phyloP scores from a whole-genome alignment of 2,797 vertebrate genomes.

The Mareca penelope region DNA sequence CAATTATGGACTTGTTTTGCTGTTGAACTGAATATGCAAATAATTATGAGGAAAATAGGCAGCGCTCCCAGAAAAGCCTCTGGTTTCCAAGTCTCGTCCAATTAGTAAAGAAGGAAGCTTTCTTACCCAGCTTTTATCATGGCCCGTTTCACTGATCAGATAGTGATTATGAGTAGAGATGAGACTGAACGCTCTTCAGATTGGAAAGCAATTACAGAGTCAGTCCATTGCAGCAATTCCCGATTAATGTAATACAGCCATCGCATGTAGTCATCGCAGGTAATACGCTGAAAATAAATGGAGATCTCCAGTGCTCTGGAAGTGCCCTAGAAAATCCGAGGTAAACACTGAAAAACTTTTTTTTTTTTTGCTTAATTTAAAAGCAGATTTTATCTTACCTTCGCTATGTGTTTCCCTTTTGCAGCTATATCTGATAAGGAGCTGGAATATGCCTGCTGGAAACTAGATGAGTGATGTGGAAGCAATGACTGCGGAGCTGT shows the following conservation, averaged over 20 bases:
- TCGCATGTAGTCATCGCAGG: background rate
- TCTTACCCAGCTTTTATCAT: slow-evolving; percentile 21
- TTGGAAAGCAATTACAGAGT: background rate
- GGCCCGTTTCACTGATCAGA: slow-evolving; percentile 38
- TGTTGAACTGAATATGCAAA: slow-evolving; percentile 54
- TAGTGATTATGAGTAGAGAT: background rate
- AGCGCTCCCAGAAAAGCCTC: slow-evolving; percentile 46
- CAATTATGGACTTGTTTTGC: slow-evolving; percentile 52
- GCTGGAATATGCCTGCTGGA: background rate
- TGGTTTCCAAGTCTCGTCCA: slow-evolving; percentile 42
- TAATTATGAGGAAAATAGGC: slow-evolving; percentile 58
- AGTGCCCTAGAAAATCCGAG: background rate
- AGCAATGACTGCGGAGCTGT: background rate
- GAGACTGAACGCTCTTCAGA: background rate
- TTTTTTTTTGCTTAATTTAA: background rate
- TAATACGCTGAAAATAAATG: background rate
- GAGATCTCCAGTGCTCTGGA: background rate
- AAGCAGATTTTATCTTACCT: background rate
- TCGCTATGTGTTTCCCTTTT: background rate
- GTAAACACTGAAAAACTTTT: background rate
- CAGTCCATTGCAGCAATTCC: background rate
- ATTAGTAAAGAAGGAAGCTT: slow-evolving; percentile 54
- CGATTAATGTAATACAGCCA: background rate
- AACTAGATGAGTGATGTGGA: background rate
- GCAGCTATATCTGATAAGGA: background rate